Evolutionary conservation across 1,140 invertebrate species (phyloP), one percentile per base, ranked within the genome.

Genomic region (Phenacoccus solenopsis): DNA sequence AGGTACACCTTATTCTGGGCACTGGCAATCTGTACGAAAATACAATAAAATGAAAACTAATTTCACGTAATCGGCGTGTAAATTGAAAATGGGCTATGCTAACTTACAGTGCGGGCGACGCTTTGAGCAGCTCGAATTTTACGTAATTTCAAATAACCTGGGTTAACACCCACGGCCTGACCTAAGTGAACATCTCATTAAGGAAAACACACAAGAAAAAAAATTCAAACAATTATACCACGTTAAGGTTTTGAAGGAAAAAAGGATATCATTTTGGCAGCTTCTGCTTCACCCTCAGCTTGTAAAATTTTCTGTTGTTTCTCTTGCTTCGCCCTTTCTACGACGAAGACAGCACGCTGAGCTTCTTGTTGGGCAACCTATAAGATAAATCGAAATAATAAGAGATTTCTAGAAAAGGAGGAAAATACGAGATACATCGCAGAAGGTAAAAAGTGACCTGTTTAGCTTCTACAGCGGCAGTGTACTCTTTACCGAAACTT

Each of bases 261-360:
- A 84, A 90, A 90, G 88, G 88, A 90, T 90, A 91, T 90, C 91
- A 95, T 93, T 85, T 92, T 90, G 1, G 97, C 98, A 76, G 97
- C 93, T 84, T 98, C 90, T 25, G 98, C 96, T 88, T 99, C 98
- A 85, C 98, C 98, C 82, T 99, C 96, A 74, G 98, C 97, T 80
- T 99, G 96, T 1, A 99, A 95, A 82, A 99, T 98, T 78, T 99
- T 99, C 81, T 99, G 97, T 80, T 99, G 98, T 77, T 89, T 88
- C 79, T 99, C 96, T 78, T 99, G 96, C 76, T 91, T 96, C 13
- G 98, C 98, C 76, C 91, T 87, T 83, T 99, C 97, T 0, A 99
- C 98, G 25, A 96, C 88, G 79, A 99, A 99, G 70, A 95, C 94
- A 49, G 98, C 98, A 75, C 98, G 81, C 81, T 99, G 98, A 13